Conservation (phyloP, 2,888 invertebrate genomes). For the Eulithis prunata region DNA sequence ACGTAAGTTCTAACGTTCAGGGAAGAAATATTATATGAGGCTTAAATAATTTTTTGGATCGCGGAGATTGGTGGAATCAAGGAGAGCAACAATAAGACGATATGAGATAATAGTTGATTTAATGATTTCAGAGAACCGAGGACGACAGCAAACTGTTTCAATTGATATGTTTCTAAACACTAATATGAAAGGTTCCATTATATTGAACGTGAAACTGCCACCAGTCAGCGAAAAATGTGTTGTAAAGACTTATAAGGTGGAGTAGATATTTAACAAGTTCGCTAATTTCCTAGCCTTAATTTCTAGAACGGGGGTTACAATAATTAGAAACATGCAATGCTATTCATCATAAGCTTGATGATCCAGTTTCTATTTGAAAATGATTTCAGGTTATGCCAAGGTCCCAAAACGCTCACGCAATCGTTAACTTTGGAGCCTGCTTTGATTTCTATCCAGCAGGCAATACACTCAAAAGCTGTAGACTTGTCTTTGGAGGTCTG, state of each 20-base stretch:
- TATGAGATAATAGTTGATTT: background rate
- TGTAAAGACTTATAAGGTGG: conserved; percentile 85
- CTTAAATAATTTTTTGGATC: conserved; percentile 31
- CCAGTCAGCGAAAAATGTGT: conserved; percentile 71
- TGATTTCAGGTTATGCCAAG: conserved; percentile 86
- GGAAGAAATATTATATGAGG: no score
- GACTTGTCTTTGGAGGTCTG: conserved; percentile 86
- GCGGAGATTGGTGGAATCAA: no score
- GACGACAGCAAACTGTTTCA: conserved; percentile 47
- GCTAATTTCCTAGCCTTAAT: no score
- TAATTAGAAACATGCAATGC: no score
- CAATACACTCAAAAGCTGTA: conserved; percentile 37
- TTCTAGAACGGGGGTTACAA: no score
- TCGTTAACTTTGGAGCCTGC: conserved; percentile 89
- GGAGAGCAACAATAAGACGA: no score
- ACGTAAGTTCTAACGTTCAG: conserved; percentile 42
- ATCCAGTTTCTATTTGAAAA: background rate
- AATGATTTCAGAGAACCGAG: conserved; percentile 50
- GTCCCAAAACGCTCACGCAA: conserved; percentile 89
- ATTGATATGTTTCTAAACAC: conserved; percentile 67
- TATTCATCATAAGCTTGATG: background rate
- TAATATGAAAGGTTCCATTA: conserved; percentile 47
- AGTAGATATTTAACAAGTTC: background rate
- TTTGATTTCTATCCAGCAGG: conserved; percentile 72
- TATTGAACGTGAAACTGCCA: conserved; percentile 60